These are phyloP conservation scores for Dolichotis patagonum DNA, from an alignment of 2,113 vertebrate species.

Conservation along the genomic window DNA sequence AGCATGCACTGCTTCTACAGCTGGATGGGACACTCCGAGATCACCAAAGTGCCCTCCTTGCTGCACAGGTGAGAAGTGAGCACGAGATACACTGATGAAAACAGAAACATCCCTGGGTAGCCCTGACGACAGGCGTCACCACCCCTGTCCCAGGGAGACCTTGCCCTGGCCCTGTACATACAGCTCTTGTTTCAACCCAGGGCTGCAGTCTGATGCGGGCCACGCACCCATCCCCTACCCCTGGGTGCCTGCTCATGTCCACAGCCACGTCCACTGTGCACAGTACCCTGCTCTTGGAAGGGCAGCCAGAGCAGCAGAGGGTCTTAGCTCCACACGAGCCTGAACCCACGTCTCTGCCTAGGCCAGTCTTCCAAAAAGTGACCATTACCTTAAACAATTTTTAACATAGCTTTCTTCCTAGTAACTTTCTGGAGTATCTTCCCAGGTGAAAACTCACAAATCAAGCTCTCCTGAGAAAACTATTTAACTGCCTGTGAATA, in stretches of 20 bases:
- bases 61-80: not conserved
- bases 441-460: not conserved
- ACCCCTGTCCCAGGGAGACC: not conserved
- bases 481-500: too few species aligned
- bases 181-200: not conserved
- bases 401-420: not conserved
- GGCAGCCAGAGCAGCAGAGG: not conserved
- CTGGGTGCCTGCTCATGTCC: not conserved
- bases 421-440: not conserved
- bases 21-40: not conserved
- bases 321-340: not conserved
- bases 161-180: not conserved
- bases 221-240: not conserved
- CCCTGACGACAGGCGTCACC: not conserved
- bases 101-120: not conserved
- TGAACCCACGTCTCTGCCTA: not conserved
- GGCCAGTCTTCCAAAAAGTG: not conserved
- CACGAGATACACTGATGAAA: not conserved
- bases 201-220: not conserved
- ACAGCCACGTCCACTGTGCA: not conserved
- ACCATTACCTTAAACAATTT: not conserved
- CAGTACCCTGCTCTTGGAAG: not conserved
- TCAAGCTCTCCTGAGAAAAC: not conserved
- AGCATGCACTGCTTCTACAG: not conserved
- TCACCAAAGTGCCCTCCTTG: not conserved